phyloP scores from a whole-genome alignment of 2,113 vertebrate genomes.

The Rhea americana region DNA sequence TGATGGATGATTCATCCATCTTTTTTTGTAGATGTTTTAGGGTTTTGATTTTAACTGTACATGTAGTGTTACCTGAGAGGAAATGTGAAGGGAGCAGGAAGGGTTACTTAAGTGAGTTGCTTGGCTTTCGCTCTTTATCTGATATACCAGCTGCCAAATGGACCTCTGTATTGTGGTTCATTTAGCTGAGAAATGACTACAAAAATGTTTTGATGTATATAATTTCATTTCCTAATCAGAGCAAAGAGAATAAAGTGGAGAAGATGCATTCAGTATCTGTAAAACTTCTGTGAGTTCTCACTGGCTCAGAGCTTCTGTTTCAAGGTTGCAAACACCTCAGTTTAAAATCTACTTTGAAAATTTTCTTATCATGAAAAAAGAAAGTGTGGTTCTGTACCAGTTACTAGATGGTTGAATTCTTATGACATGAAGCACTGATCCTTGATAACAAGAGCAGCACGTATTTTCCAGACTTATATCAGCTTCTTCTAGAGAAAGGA shows the following conservation, averaged over 20 bases:
- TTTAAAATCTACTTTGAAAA: conserved; percentile 8
- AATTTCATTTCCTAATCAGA: not conserved
- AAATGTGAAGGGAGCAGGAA: not conserved
- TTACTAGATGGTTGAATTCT: not conserved
- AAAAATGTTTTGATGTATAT: not conserved
- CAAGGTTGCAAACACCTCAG: not conserved
- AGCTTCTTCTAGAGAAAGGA: not conserved
- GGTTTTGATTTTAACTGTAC: not conserved
- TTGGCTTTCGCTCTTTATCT: not conserved
- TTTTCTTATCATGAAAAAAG: not conserved
- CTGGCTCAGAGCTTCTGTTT: not conserved
- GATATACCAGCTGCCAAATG: not conserved
- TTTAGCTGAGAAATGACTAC: not conserved
- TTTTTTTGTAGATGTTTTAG: not conserved
- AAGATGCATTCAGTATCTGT: not conserved
- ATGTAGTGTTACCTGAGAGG: not conserved
- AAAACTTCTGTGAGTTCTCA: not conserved
- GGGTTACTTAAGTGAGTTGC: not conserved
- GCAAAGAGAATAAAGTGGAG: not conserved
- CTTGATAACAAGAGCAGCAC: not conserved
- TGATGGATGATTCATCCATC: not conserved
- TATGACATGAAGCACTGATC: not conserved
- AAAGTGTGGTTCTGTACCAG: accelerated
- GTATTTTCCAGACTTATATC: not conserved
- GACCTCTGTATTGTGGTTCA: not conserved